Evolutionary conservation across 1,140 invertebrate species (phyloP).

Genomic region (Dysdera silvatica): DNA sequence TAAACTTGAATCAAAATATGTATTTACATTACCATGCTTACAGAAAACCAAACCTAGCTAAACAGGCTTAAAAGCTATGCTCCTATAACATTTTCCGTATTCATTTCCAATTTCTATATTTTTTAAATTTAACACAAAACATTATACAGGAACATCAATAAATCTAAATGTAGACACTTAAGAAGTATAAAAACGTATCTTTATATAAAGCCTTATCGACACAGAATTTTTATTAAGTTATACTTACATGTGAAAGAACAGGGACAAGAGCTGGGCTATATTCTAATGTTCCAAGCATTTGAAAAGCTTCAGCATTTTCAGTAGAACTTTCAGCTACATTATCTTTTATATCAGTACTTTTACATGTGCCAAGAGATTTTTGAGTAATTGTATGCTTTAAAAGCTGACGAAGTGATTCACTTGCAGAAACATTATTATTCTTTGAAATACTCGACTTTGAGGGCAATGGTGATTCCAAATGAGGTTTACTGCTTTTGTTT

Average conservation of each 20-base stretch:
- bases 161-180: no score
- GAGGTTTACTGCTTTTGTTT: no score
- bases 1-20: no score
- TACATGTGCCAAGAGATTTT: slow-evolving; percentile 7
- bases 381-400: slow-evolving; percentile 39
- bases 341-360: neutral
- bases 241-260: slow-evolving; percentile 31
- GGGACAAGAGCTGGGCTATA: slow-evolving; percentile 28
- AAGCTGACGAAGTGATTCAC: slow-evolving; percentile 52
- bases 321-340: neutral
- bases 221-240: no score
- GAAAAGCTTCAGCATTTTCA: slow-evolving; percentile 8
- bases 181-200: neutral
- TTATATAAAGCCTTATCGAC: neutral
- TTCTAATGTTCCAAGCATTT: slow-evolving; percentile 24
- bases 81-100: no score
- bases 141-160: no score
- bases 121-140: no score
- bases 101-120: no score
- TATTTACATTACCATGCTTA: no score
- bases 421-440: slow-evolving; percentile 35
- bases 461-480: no score
- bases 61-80: no score
- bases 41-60: no score
- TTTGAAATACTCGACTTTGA: neutral